phyloP scores from a whole-genome alignment of 2,888 invertebrate genomes.

The Dynastes grantii region DNA sequence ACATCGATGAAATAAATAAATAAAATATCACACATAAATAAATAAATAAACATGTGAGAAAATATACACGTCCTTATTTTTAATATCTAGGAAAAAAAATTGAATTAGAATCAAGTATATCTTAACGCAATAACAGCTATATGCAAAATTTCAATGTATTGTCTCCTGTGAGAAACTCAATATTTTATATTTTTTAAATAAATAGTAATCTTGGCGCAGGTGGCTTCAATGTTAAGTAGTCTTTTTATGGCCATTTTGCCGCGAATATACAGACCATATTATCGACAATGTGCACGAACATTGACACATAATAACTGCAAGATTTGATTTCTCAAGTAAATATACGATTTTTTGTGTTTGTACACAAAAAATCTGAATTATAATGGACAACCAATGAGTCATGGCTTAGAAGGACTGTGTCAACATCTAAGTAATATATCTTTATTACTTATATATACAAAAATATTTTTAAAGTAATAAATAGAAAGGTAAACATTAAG shows the following conservation, averaged over 20 bases:
- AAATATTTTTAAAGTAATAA: constrained; percentile 46
- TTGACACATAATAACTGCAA: constrained; percentile 33
- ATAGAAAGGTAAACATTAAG: constrained; percentile 39
- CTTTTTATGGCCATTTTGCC: constrained; percentile 10
- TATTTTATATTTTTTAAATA: constrained; percentile 18
- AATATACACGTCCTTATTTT: not conserved
- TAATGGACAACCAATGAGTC: constrained; percentile 18
- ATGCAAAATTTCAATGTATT: constrained; percentile 12
- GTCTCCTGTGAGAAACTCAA: constrained; percentile 12
- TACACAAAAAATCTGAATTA: constrained; percentile 26
- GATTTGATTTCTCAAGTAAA: constrained; percentile 19
- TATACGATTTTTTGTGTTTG: constrained; percentile 10
- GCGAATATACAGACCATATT: constrained; percentile 22
- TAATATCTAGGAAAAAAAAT: not conserved
- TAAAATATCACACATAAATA: not conserved
- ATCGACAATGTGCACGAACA: constrained; percentile 12
- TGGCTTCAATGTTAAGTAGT: constrained; percentile 14
- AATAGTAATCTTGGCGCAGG: constrained; percentile 17
- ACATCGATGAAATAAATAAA: not conserved
- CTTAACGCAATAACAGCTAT: not conserved
- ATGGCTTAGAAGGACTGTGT: constrained; percentile 8
- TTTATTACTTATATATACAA: constrained; percentile 41
- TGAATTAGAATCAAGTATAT: not conserved
- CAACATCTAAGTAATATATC: constrained; percentile 24
- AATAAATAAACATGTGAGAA: not conserved